Percentiles rank a stretch among this genome's conserved stretches.
These are phyloP conservation scores for Pseudeuparius sepicola DNA, from an alignment of 2,888 invertebrate genomes.

Conservation along the genomic window DNA sequence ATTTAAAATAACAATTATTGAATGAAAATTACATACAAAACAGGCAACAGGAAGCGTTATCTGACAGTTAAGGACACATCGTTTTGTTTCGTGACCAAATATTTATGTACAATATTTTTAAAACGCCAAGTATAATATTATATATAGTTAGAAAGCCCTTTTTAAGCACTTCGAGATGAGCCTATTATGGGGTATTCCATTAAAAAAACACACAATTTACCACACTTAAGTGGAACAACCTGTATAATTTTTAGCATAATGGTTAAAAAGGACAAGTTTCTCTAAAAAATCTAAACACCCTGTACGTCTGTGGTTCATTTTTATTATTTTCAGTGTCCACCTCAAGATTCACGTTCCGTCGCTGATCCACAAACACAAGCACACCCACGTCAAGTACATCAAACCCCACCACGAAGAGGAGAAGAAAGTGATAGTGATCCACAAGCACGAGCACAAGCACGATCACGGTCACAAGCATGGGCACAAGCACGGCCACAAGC, in stretches of 20 bases:
- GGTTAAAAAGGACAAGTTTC: constrained; percentile 1
- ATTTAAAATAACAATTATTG: too few relatives aligned
- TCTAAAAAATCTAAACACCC: constrained; percentile 11
- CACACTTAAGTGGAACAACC: too few relatives aligned
- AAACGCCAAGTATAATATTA: neutral
- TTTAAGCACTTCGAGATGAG: too few relatives aligned
- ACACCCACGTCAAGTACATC: constrained; percentile 21
- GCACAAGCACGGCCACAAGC: constrained; percentile 24
- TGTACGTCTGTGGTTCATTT: constrained; percentile 1
- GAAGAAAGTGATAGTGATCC: constrained; percentile 20
- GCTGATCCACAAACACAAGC: constrained; percentile 23
- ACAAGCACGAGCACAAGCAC: constrained; percentile 27
- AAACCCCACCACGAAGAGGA: constrained; percentile 19
- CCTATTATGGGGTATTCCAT: too few relatives aligned
- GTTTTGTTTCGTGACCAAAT: neutral
- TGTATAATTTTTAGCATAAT: too few relatives aligned
- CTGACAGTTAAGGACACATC: too few relatives aligned
- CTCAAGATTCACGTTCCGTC: constrained; percentile 27
- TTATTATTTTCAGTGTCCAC: constrained; percentile 26
- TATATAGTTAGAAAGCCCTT: constrained; percentile 2
- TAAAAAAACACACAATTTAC: neutral
- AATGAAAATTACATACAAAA: too few relatives aligned
- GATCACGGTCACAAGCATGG: constrained; percentile 25
- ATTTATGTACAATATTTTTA: too few relatives aligned
- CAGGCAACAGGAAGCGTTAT: neutral